Conservation (phyloP, 2,113 vertebrate species). For the Ctenodactylus gundi region DNA sequence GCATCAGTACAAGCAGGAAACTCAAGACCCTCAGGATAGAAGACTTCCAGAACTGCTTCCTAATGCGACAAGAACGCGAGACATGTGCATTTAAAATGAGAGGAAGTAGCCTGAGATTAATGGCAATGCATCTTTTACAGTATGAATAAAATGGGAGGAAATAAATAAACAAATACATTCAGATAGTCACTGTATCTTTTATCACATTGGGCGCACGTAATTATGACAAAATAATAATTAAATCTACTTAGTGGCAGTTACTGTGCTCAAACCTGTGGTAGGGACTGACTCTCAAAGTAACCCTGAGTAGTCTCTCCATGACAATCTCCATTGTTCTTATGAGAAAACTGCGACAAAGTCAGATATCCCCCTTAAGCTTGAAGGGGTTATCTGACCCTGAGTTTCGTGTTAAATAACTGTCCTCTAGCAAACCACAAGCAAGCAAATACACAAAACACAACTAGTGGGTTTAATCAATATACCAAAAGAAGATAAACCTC, state of each 20-base stretch:
- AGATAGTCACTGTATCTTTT: no score
- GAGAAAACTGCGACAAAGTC: background rate
- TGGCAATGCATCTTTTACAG: no score
- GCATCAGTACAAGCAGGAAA: no score
- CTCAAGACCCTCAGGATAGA: no score
- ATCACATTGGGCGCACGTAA: no score
- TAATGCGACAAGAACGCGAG: no score
- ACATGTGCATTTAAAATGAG: no score
- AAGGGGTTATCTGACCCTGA: background rate
- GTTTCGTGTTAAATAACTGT: background rate
- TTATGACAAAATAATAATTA: background rate
- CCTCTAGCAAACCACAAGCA: background rate
- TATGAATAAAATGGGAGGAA: no score
- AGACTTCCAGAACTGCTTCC: no score
- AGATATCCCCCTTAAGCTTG: background rate
- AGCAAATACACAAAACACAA: background rate
- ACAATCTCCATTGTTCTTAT: background rate
- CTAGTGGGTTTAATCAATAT: background rate
- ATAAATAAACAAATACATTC: no score
- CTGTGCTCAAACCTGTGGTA: background rate
- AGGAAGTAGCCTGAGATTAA: no score
- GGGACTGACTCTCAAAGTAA: background rate
- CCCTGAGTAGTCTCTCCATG: background rate
- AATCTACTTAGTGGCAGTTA: background rate
- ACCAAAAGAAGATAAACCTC: constrained; percentile 26